Base-by-base conservation (phyloP, 1,140 invertebrate genomes). In the Diorhabda sublineata region DNA sequence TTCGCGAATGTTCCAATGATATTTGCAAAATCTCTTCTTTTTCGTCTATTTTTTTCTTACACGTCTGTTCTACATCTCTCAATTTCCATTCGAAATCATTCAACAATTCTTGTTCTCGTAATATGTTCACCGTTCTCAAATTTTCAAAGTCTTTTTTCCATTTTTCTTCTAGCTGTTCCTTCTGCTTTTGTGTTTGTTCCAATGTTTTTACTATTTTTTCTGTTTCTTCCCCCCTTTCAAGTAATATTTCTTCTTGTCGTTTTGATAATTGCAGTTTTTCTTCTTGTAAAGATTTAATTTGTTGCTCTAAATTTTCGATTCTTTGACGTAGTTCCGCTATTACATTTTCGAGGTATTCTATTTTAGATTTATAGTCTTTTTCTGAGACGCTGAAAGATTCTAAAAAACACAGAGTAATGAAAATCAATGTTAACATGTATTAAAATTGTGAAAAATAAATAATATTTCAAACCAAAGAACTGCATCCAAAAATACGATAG, bases 41-140 rank as follows among this genome's bases (percentile, higher is more conserved):
- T 71, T 87, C 86, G 62, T 87, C 84, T 9, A 88, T 71, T 72
- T 85, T 85, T 72, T 85, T 84, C 75, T 90, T 90, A 73, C 87
- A 88, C 11, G 80, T 81, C 66, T 85, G 82, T 76, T 89, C 85
- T 69, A 89, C 87, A 78, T 89, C 87, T 58, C 87, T 77, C 45
- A 90, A 75, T 76, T 90, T 88, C 87, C 88, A 89, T 79, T 90
- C 89, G 71, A 88, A 89, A 77, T 90, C 89, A 64, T 88, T 86
- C 75, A 90, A 79, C 26, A 89, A 77, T 71, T 86, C 84, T 66
- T 88, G 86, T 76, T 90, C 88, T 67, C 87, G 83, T 41, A 85
- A 79, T 70, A 82, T 81, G 73, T 83, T 85, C 4, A 84, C 81
- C 3, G 85, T 87, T 66, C 85, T 80, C 43, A 89, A 76, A 72